Percentiles rank a stretch among this genome's conserved stretches.
These are phyloP conservation scores for Myotis yumanensis DNA, from an alignment of 2,113 vertebrate species.

Conservation along the genomic window DNA sequence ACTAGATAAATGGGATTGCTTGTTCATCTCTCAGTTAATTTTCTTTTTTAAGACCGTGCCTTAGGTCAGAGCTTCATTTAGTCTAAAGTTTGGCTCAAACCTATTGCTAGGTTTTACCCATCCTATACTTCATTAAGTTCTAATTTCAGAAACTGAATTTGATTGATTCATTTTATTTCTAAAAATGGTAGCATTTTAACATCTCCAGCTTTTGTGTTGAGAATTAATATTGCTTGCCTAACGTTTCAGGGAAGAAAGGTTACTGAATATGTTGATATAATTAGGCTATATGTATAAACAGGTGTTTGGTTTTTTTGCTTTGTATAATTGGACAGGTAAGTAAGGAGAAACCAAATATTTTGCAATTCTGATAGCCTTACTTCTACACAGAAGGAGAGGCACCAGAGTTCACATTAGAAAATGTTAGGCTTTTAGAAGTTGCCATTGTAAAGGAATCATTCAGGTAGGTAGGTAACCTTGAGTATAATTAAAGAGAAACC, in stretches of 20 bases:
- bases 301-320: neutral
- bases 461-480: neutral
- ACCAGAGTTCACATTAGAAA: neutral
- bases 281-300: neutral
- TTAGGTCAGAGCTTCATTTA: slow-evolving; percentile 19
- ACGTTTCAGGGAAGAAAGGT: neutral
- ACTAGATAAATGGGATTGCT: slow-evolving; percentile 21
- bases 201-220: neutral
- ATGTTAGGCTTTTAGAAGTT: neutral
- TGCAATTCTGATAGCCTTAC: neutral
- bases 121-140: neutral
- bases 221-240: neutral
- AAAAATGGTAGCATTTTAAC: neutral
- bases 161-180: neutral
- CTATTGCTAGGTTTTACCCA: neutral
- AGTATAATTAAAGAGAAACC: neutral
- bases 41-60: neutral
- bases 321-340: neutral
- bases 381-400: neutral
- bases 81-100: slow-evolving; percentile 7
- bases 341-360: neutral
- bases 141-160: slow-evolving; percentile 26
- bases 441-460: neutral
- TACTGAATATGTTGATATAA: neutral
- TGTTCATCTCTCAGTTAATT: slow-evolving; percentile 51